phyloP scores from a whole-genome alignment of 2,888 invertebrate species.

The Tenthredo mesomela region DNA sequence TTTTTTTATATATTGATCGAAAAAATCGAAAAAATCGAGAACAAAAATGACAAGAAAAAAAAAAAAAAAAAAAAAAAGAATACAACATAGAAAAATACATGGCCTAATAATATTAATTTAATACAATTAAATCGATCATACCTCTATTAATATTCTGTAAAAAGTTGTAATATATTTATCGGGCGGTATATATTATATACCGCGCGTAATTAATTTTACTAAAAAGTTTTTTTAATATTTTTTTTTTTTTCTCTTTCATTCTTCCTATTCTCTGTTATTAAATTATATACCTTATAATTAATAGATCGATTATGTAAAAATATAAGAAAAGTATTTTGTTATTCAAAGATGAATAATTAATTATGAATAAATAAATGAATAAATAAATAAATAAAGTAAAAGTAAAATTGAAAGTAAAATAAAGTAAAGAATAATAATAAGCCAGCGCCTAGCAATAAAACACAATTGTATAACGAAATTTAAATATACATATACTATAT shows the following conservation, averaged over 20 bases:
- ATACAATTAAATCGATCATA: conserved; percentile 69
- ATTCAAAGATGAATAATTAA: conserved; percentile 69
- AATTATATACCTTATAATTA: conserved; percentile 30
- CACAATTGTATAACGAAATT: conserved; percentile 62
- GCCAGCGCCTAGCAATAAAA: conserved; percentile 66
- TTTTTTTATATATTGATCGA: conserved; percentile 70
- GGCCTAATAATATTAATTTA: conserved; percentile 54
- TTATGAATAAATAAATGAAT: conserved; percentile 53
- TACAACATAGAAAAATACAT: background rate
- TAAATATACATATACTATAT: conserved; percentile 59
- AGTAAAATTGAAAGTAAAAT: conserved; percentile 54
- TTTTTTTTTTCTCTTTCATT: background rate
- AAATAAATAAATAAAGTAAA: conserved; percentile 56
- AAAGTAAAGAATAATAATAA: conserved; percentile 57
- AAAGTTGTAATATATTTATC: conserved; percentile 74
- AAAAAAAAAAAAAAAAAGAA: background rate
- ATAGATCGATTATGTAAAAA: conserved; percentile 63
- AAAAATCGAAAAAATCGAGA: conserved; percentile 51
- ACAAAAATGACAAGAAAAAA: background rate
- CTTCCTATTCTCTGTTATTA: background rate
- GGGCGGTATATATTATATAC: conserved; percentile 57
- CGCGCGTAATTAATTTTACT: background rate
- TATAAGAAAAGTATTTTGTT: conserved; percentile 67
- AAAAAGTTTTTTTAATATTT: background rate
- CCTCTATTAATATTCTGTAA: conserved; percentile 68